These are phyloP conservation scores for Alethe castanea DNA, from an alignment of 2,113 vertebrate species.

Conservation along the genomic window DNA sequence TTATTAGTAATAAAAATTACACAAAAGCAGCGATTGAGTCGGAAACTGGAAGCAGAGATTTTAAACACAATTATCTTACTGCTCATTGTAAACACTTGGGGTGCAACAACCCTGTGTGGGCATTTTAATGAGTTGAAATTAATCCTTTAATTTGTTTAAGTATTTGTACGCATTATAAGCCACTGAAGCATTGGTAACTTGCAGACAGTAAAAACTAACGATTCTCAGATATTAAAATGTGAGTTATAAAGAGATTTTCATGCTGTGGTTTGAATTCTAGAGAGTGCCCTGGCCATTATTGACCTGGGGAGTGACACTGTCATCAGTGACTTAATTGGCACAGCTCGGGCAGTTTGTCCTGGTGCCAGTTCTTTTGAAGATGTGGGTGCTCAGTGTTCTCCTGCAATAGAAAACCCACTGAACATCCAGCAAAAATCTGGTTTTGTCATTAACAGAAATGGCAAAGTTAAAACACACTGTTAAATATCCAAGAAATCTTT, in stretches of 20 bases:
- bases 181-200: neutral
- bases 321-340: neutral
- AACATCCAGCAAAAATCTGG: neutral
- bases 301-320: neutral
- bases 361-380: neutral
- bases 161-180: neutral
- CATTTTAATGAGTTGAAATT: neutral
- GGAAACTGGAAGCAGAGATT: neutral
- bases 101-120: neutral
- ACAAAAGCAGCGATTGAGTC: neutral
- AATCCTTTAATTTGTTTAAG: neutral
- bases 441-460: neutral
- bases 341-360: neutral
- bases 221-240: neutral
- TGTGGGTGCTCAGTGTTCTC: neutral
- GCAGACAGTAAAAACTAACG: neutral
- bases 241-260: neutral
- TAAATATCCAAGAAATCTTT: neutral
- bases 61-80: neutral
- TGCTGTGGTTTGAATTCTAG: neutral
- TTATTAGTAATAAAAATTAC: neutral
- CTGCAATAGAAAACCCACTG: neutral
- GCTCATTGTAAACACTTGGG: neutral
- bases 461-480: neutral
- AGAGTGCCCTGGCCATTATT: neutral